Percentiles rank a stretch among this genome's conserved stretches.
Evolutionary conservation across 2,797 vertebrate species (phyloP).

Genomic region (Onychomys leucogaster): DNA sequence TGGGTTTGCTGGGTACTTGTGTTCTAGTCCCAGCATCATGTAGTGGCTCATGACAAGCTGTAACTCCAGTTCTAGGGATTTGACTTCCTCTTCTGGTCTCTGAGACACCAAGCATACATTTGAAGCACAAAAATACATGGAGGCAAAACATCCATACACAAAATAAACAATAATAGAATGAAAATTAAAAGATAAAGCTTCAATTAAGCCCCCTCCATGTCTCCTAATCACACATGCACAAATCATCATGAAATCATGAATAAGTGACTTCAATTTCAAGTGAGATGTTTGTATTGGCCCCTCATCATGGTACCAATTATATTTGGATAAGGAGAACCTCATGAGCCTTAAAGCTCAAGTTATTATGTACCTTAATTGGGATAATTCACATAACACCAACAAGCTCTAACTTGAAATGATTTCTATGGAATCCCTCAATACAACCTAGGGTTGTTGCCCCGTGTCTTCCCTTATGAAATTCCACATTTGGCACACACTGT

Average conservation of each 20-base stretch:
- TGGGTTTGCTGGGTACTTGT: neutral
- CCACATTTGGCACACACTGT: neutral
- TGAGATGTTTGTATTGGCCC: neutral
- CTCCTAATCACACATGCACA: neutral
- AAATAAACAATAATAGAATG: neutral
- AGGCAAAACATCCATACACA: neutral
- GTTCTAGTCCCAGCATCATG: neutral
- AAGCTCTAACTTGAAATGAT: slow-evolving; percentile 1
- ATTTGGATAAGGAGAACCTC: slow-evolving; percentile 29
- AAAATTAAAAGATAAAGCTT: neutral
- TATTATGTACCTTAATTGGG: neutral
- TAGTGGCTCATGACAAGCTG: too few relatives aligned
- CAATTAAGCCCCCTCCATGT: neutral
- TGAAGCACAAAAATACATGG: too few relatives aligned
- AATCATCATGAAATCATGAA: neutral
- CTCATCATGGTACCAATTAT: neutral
- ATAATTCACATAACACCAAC: neutral
- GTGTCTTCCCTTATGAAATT: neutral
- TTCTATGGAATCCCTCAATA: neutral
- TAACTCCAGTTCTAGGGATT: neutral
- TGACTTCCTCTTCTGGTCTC: neutral
- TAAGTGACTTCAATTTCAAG: neutral
- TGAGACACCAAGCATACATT: neutral
- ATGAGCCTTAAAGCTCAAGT: neutral
- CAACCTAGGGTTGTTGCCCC: neutral